Evolutionary conservation across 2,113 vertebrate genomes (phyloP), one percentile per base, ranked within the genome.

Genomic region (Sapayoa aenigma): DNA sequence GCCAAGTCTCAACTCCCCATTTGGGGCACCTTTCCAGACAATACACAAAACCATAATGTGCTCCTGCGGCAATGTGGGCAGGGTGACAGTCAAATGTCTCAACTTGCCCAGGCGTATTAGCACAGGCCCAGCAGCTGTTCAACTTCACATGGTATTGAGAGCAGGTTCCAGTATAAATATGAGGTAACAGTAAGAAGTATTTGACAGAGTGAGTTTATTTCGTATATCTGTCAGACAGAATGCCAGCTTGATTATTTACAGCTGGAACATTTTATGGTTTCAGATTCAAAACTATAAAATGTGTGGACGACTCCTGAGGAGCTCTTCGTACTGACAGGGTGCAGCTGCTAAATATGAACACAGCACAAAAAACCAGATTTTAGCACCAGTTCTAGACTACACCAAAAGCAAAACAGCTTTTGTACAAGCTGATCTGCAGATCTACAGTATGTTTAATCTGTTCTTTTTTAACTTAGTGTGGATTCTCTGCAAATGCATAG

Each of bases 281-380:
- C 53, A 56, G 19, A 78, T 91, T 39, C 77, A 82, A 89, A 89
- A 22, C 28, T 62, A 25, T 46, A 84, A 89, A 89, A 78, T 58
- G 7, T 0, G 1, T 28, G n/a, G 59, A 58, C n/a, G 50, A 0
- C n/a, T 93, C 59, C 50, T 27, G 41, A 73, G 41, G 31, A 84
- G 19, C 12, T 24, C 1, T 80, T 76, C 79, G 24, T 19, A 55
- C 13, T 59, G 63, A 62, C 14, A 66, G 7, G 12, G 18, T 66
- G 39, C 42, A 74, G 31, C 42, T 93, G 41, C 16, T 94, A 71
- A 66, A 75, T 78, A 53, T 6, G 27, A 12, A n/a, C 21, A 63
- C 7, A 62, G 31, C 21, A 41, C 14, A 39, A 76, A 83, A 53
- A 47, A 1, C 0, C 9, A 60, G 21, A 52, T 52, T 89, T 93